Base-by-base conservation (phyloP, 1,140 invertebrate genomes). In the Hycleus cichorii region DNA sequence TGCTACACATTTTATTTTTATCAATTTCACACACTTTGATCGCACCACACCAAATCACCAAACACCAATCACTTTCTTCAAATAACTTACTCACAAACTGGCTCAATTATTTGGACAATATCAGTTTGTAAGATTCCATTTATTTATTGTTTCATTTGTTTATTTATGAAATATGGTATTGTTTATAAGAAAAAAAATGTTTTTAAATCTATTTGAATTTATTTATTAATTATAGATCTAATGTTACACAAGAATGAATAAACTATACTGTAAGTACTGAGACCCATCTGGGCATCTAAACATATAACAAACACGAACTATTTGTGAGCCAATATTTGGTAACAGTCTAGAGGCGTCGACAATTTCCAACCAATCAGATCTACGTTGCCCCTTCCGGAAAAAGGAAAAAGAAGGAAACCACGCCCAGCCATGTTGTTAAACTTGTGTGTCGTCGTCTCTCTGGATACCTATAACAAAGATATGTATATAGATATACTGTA, bases 271-370 rank as follows among this genome's bases (percentile, higher is more conserved):
- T 64, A 64, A 47, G 57, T 60, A 62, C 51, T 67, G 68, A 67
- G 64, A 70, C 64, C 67, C 67, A 69, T 71, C 69, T 69, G 69
- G 67, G 65, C 65, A 65, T 72, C 72, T 68, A 74, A 74, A 74
- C 72, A 74, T 71, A 64, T 66, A 69, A 74, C 69, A 74, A 74
- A 74, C 72, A 74, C 60, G 58, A 63, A 68, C 71, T 72, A 74
- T 74, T 74, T 74, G 73, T 73, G 66, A 60, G 69, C 72, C 71
- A 74, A 74, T 74, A 73, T 74, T 74, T 74, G 71, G 64, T 66
- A 73, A 74, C 72, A 73, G 64, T 65, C 59, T 47, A 62, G 63
- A 61, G 71, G 71, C 64, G 70, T 64, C 46, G 24, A n/a, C 58
- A 10, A 47, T 4, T 39, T 27, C 7, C 55, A 43, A 57, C 72